Evolutionary conservation across 2,888 invertebrate species (phyloP).

Genomic region (Empis livida): DNA sequence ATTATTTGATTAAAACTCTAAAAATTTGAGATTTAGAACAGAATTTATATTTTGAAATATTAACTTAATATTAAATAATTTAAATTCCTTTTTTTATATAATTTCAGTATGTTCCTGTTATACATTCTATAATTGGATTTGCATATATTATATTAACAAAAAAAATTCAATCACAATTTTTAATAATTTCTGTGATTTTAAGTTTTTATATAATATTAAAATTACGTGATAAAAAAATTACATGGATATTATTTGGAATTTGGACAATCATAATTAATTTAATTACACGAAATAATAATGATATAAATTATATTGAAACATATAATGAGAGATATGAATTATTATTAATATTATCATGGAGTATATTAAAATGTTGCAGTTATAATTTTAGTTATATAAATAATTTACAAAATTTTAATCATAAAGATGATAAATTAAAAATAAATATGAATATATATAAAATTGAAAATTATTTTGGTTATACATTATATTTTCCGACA

Average conservation of each 20-base stretch:
- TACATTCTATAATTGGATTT: slow-evolving; percentile 15
- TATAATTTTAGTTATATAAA: slow-evolving; percentile 48
- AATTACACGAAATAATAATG: slow-evolving; percentile 14
- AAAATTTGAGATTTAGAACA: too few species aligned
- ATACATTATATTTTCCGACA: slow-evolving; percentile 73
- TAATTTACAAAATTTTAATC: slow-evolving; percentile 19
- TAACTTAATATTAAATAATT: too few species aligned
- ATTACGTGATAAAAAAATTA: slow-evolving; percentile 12
- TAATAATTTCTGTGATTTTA: slow-evolving; percentile 17
- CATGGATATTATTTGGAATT: slow-evolving; percentile 22
- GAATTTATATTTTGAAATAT: too few species aligned
- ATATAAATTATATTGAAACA: background rate
- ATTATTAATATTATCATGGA: slow-evolving; percentile 44
- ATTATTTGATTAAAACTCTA: too few species aligned
- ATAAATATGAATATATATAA: slow-evolving; percentile 10
- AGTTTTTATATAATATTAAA: slow-evolving; percentile 22
- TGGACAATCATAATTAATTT: slow-evolving; percentile 27
- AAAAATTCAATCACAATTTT: slow-evolving; percentile 15
- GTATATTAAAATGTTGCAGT: slow-evolving; percentile 62
- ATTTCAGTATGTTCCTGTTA: too few species aligned
- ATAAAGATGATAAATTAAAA: slow-evolving; percentile 13
- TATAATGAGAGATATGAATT: slow-evolving; percentile 26
- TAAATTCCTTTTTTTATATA: too few species aligned
- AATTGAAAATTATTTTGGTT: slow-evolving; percentile 48
- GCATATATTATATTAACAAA: slow-evolving; percentile 19